Conservation (phyloP, 2,113 vertebrate species). For the Fukomys damarensis region DNA sequence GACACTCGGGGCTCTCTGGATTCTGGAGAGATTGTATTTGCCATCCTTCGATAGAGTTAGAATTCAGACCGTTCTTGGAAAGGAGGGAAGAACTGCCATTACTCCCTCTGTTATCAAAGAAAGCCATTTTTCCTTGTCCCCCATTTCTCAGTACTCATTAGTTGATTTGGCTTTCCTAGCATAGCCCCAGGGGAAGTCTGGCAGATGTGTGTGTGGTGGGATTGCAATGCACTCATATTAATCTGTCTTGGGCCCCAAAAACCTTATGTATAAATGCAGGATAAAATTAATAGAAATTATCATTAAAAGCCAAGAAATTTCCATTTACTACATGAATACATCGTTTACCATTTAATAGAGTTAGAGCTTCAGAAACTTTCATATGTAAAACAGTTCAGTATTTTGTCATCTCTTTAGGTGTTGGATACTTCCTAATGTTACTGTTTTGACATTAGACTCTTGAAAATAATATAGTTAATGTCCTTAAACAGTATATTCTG, state of each 20-base stretch:
- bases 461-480: not conserved
- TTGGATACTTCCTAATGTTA: not conserved
- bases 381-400: not conserved
- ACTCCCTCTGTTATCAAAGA: not conserved
- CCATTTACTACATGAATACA: not conserved
- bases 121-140: no score
- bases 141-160: fast-evolving
- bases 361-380: not conserved
- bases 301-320: not conserved
- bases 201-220: not conserved
- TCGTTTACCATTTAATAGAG: not conserved
- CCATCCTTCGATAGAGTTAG: not conserved
- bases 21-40: not conserved
- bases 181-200: fast-evolving
- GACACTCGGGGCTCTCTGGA: not conserved
- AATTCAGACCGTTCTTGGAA: not conserved
- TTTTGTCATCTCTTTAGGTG: not conserved
- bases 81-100: not conserved
- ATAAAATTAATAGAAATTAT: not conserved
- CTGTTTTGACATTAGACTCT: not conserved
- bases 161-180: not conserved
- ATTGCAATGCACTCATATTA: not conserved
- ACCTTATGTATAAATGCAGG: not conserved
- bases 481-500: not conserved
- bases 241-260: not conserved